A percentile compares a stretch with the other conserved stretches of the same genome.
Conservation (phyloP, 2,113 vertebrate species). For the Dunckerocampus dactyliophorus region DNA sequence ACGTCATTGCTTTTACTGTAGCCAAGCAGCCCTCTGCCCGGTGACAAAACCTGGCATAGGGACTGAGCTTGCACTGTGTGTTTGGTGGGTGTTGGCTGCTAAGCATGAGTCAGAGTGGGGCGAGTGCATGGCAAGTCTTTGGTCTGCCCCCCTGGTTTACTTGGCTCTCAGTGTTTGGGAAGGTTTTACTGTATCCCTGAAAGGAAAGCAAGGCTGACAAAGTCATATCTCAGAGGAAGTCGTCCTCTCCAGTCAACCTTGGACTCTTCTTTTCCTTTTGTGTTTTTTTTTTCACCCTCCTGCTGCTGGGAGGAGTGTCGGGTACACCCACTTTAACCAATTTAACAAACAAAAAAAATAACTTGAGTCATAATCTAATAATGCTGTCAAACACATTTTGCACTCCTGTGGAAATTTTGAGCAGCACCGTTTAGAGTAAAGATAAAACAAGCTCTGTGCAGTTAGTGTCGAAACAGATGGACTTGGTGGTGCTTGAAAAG, state of each 20-base stretch:
- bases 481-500: conserved; percentile 26
- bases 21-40: conserved; percentile 66
- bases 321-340: conserved; percentile 16
- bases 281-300: conserved; percentile 9
- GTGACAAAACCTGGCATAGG: conserved; percentile 71
- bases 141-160: conserved; percentile 46
- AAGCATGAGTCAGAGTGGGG: conserved; percentile 68
- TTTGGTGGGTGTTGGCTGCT: conserved; percentile 62
- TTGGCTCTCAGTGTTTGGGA: conserved; percentile 40
- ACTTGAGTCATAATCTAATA: conserved; percentile 14
- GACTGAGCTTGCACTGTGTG: conserved; percentile 72
- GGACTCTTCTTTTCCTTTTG: not conserved
- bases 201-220: conserved; percentile 23
- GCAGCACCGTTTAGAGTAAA: conserved; percentile 17
- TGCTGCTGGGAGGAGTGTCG: conserved; percentile 12
- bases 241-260: not conserved
- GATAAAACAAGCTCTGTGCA: conserved; percentile 37
- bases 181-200: conserved; percentile 20
- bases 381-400: conserved; percentile 5
- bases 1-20: conserved; percentile 71
- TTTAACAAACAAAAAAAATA: conserved; percentile 10
- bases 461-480: conserved; percentile 43
- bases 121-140: conserved; percentile 67
- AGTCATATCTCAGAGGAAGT: conserved; percentile 35
- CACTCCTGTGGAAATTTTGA: conserved; percentile 8